Evolutionary conservation across 1,140 invertebrate species (phyloP), one percentile per base, ranked within the genome.

Genomic region (Drosophila miranda): DNA sequence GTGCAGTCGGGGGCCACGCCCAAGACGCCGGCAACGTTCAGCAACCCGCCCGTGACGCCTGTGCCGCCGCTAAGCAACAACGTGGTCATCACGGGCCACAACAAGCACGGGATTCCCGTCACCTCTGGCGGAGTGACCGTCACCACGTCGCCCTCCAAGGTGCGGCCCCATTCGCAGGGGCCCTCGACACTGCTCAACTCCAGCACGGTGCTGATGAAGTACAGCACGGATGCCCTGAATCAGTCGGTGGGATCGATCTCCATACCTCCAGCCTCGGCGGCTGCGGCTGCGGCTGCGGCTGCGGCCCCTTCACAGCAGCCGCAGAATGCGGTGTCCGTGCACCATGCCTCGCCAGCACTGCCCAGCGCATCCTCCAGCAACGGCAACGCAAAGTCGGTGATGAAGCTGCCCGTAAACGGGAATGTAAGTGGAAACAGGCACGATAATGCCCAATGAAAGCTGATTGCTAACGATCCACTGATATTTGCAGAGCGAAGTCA

Each of bases 51-150:
- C n/a, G 77, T 90, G 34, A 90, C 90, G 14, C 90, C 90, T 6
- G 90, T 91, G 49, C 90, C 90, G 21, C 90, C 90, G 1, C 43
- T 91, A 3, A 91, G 90, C 42, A 91, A 90, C 55, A 90, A 91
- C 50, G 91, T 92, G 16, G 91, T 91, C 23, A 92, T 92, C 30
- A 92, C 91, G 2, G 91, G 90, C 9, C 87, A 90, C 48, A 92
- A 91, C 44, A 93, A 93, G 88, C 93, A 92, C 79, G 90, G 89
- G 30, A 91, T 91, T n/a, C 90, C 92, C 3, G 89, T 90, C 23
- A 91, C 90, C 2, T 94, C 93, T 67, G 93, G 94, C 6, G 94
- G 94, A 0, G 94, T 95, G 0, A 94, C 94, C 0, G 93, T 95
- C 3, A 94, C 94, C 26, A 93, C 92, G 51, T 92, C 92, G 23